These are phyloP conservation scores for Gymnarchus niloticus DNA, from an alignment of 2,113 vertebrate species.

Conservation along the genomic window DNA sequence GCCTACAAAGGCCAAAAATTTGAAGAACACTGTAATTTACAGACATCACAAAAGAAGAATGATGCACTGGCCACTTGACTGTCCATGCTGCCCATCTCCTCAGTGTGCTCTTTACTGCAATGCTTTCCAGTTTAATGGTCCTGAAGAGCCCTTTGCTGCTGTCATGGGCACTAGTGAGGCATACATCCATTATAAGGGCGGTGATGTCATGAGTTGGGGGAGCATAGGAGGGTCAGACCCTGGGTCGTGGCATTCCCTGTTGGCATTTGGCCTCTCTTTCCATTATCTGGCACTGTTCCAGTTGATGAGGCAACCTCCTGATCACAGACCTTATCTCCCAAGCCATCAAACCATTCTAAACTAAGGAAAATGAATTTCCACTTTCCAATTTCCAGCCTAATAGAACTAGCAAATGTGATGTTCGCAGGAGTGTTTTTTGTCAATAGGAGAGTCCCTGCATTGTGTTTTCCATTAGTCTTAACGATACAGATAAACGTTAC, in stretches of 20 bases:
- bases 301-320: neutral
- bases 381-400: conserved; percentile 30
- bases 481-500: neutral
- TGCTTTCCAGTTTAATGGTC: neutral
- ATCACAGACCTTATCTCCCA: conserved; percentile 13
- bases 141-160: neutral
- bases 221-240: neutral
- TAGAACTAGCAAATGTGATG: conserved; percentile 19
- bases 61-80: neutral
- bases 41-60: neutral
- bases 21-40: neutral
- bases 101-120: neutral
- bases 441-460: neutral
- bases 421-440: neutral
- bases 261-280: neutral
- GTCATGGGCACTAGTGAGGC: neutral
- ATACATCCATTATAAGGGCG: neutral
- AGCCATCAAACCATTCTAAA: conserved; percentile 21
- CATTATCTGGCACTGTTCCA: neutral
- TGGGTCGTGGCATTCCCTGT: neutral
- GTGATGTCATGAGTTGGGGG: neutral
- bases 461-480: conserved; percentile 22
- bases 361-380: conserved; percentile 31
- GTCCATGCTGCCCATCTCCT: neutral
- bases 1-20: neutral